A percentile compares a stretch with the other conserved stretches of the same genome.
phyloP scores from a whole-genome alignment of 2,888 invertebrate genomes.

The Ochlodes sylvanus region DNA sequence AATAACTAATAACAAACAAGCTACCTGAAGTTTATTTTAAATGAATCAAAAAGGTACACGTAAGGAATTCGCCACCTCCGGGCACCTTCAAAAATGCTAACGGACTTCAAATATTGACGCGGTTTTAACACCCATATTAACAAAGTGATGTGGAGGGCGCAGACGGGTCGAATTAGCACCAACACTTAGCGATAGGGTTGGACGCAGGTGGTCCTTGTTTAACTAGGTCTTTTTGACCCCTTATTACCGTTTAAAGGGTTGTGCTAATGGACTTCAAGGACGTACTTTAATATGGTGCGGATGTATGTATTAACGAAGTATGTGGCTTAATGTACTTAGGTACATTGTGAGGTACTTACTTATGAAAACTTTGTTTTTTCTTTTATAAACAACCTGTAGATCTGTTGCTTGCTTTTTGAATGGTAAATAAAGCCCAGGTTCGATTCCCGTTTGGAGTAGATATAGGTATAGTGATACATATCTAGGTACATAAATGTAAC shows the following conservation, averaged over 20 bases:
- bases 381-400: not conserved
- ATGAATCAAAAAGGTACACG: not conserved
- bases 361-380: not conserved
- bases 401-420: not conserved
- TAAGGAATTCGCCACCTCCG: conserved; percentile 23
- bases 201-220: conserved; percentile 82
- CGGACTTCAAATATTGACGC: conserved; percentile 61
- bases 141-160: conserved; percentile 54
- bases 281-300: conserved; percentile 20
- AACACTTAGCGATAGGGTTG: conserved; percentile 73
- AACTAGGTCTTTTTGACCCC: conserved; percentile 52
- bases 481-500: too few relatives aligned
- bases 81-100: conserved; percentile 43
- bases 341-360: not conserved
- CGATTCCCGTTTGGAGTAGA: too few relatives aligned
- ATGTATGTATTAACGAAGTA: conserved; percentile 3
- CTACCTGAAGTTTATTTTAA: not conserved
- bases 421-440: too few relatives aligned
- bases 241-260: conserved; percentile 36
- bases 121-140: conserved; percentile 67
- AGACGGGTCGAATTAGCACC: conserved; percentile 70
- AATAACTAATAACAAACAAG: too few relatives aligned
- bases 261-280: conserved; percentile 31
- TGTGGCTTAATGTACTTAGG: not conserved
- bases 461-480: too few relatives aligned